Base-by-base conservation (phyloP, 1,140 invertebrate genomes). In the Steinernema feltiae region DNA sequence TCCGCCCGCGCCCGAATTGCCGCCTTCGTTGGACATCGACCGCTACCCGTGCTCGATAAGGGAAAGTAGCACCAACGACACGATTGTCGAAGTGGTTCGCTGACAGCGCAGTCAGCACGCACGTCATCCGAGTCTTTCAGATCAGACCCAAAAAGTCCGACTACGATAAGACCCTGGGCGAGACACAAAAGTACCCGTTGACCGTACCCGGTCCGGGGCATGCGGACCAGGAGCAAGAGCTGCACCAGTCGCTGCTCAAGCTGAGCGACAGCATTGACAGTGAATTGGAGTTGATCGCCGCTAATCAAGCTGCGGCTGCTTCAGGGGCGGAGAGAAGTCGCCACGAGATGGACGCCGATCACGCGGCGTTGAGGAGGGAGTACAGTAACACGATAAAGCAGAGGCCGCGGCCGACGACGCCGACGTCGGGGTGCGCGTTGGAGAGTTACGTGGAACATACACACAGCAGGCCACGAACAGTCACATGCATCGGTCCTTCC, bases 161-260 rank as follows among this genome's bases (percentile, higher is more conserved):
- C 17, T 30, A 76, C 32, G 81, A 82, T 63, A 72, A 70, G 12
- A 70, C 74, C 2, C 32, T 82, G 32, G 84, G 84, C 15, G 84
- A 85, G 63, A 85, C 84, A 0, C 85, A 86, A 31, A 85, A 85
- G 69, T 85, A 85, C 74, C 73, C 76, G 46, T 83, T 85, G 81
- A 70, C 75, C n/a, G 85, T 86, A 21, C 79, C 85, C 0, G 85
- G 82, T 21, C 84, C 84, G 0, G 84, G 80, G 12, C 74, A 78
- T 32, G 78, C 84, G 0, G 84, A 85, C 21, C 76, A 83, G 32
- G 84, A 84, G 35, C 74, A 87, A n/a, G 83, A 84, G 69, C 27
- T 86, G 69, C 83, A 84, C 69, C 79, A 84, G 76, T 81, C 78
- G 70, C 69, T 84, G 46, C 48, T 84, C 27, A 71, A n/a, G 74